Evolutionary conservation across 2,113 vertebrate genomes (phyloP).

Genomic region (Herpetotheres cachinnans): DNA sequence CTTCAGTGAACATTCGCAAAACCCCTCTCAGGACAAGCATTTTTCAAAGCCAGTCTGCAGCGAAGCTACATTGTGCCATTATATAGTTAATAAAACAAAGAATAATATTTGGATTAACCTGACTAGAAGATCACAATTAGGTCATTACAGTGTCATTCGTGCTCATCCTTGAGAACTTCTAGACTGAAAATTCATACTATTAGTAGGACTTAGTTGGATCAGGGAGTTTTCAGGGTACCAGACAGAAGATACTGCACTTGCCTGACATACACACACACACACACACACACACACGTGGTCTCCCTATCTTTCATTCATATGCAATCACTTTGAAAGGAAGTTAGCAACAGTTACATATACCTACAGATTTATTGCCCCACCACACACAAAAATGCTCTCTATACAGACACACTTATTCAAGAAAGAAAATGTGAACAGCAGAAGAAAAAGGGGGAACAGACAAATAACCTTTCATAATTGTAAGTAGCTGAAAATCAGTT

Average conservation of each 20-base stretch:
- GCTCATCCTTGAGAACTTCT: not conserved
- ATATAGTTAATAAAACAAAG: not conserved
- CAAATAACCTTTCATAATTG: not conserved
- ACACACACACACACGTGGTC: not conserved
- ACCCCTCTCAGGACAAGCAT: not conserved
- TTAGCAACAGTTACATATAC: not conserved
- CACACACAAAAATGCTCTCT: not conserved
- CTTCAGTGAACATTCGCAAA: not conserved
- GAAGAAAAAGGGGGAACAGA: not conserved
- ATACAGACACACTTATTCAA: not conserved
- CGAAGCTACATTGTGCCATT: not conserved
- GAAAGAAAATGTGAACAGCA: not conserved
- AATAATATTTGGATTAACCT: not conserved
- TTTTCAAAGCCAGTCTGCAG: not conserved
- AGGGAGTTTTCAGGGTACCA: not conserved
- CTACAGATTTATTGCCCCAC: not conserved
- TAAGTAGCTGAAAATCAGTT: not conserved
- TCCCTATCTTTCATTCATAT: not conserved
- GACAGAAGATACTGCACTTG: not conserved
- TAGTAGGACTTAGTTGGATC: not conserved
- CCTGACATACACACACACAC: accelerated
- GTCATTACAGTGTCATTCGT: not conserved
- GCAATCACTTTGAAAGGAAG: not conserved
- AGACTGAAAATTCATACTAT: not conserved
- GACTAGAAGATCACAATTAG: not conserved